Percentiles rank a stretch among this genome's conserved stretches.
Evolutionary conservation across 2,797 vertebrate genomes (phyloP).

Genomic region (Fistularia commersonii): DNA sequence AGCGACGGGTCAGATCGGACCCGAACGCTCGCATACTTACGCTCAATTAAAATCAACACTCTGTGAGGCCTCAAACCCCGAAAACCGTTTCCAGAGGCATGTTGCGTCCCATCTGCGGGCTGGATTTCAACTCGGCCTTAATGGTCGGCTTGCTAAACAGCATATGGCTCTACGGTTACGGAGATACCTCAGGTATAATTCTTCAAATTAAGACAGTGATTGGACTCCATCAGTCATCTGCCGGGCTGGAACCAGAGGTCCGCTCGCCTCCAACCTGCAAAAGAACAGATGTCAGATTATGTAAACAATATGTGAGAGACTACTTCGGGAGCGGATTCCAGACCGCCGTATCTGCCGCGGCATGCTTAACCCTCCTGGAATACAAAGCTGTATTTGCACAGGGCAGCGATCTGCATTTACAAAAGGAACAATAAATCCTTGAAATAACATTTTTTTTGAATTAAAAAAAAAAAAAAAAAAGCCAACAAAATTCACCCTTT

Average conservation of each 20-base stretch:
- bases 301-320: conserved; percentile 2
- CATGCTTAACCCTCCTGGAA: too few species aligned
- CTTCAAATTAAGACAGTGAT: conserved; percentile 51
- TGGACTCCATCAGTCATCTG: conserved; percentile 53
- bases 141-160: too few species aligned
- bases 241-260: conserved; percentile 17
- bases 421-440: neutral
- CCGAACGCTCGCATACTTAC: conserved; percentile 31
- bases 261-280: conserved; percentile 24
- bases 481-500: too few species aligned
- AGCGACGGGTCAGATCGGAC: conserved; percentile 15
- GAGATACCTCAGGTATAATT: too few species aligned
- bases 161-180: too few species aligned
- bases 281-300: conserved; percentile 44
- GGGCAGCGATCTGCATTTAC: neutral
- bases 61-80: conserved; percentile 32
- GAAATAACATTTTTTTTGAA: too few species aligned
- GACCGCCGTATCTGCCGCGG: too few species aligned
- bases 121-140: conserved; percentile 9
- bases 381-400: neutral
- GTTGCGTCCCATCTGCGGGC: conserved; percentile 28
- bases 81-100: conserved; percentile 43
- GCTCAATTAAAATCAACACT: conserved; percentile 57
- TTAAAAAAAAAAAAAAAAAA: too few species aligned
- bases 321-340: neutral